A percentile compares a stretch with the other conserved stretches of the same genome.
Conservation (phyloP, 2,113 vertebrate species). For the Saccopteryx bilineata region DNA sequence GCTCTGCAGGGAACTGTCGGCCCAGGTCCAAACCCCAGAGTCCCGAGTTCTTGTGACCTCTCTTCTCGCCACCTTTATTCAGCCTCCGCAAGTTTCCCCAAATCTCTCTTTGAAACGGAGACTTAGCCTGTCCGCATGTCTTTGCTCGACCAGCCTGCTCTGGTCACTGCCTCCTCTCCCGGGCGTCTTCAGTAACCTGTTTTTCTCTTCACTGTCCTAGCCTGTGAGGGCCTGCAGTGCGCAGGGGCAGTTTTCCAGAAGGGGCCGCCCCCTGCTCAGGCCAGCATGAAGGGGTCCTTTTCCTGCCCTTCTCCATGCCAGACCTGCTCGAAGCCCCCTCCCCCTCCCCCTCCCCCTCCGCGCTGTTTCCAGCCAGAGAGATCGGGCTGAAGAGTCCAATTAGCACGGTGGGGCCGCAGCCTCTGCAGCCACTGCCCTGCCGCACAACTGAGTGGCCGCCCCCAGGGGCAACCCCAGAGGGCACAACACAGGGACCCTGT, state of each 20-base stretch:
- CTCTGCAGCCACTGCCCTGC: fast-evolving
- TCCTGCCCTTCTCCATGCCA: too few species aligned
- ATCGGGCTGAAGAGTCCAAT: too few species aligned
- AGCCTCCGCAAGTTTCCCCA: background rate
- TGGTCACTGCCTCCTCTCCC: background rate
- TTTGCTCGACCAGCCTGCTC: fast-evolving
- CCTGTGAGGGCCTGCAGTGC: too few species aligned
- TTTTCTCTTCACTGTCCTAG: background rate
- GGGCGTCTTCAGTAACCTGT: background rate
- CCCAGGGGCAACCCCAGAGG: background rate
- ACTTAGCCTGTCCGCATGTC: background rate
- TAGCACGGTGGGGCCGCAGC: background rate
- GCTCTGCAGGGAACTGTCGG: background rate
- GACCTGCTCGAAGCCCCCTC: background rate
- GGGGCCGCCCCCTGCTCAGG: too few species aligned
- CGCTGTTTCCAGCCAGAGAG: background rate
- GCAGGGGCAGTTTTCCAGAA: too few species aligned
- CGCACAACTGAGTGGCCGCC: fast-evolving
- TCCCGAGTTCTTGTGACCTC: background rate
- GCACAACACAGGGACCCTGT: background rate
- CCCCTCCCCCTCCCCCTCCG: background rate
- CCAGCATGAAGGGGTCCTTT: fast-evolving
- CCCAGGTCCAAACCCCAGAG: background rate
- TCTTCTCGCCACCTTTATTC: background rate
- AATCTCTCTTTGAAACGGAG: background rate